Evolutionary conservation across 2,113 vertebrate genomes (phyloP).

Genomic region (Rattus rattus): DNA sequence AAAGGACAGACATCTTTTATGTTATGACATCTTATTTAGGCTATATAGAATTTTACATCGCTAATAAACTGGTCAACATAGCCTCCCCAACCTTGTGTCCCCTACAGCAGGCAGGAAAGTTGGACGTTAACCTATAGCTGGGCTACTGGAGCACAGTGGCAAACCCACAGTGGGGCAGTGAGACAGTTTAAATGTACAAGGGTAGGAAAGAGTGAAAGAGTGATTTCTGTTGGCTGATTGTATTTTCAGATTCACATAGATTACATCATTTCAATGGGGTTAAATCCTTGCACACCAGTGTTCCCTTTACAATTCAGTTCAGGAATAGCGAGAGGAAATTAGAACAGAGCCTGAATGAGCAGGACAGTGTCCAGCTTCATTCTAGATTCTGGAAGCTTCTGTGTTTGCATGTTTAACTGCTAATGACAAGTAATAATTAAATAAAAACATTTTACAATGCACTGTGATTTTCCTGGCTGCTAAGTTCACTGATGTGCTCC

Average conservation of each 20-base stretch:
- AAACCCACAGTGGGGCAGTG: background rate
- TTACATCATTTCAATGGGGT: background rate
- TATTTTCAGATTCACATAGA: background rate
- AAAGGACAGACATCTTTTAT: background rate
- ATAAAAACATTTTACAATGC: background rate
- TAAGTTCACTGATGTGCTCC: background rate
- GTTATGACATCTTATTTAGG: background rate
- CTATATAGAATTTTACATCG: background rate
- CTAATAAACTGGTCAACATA: background rate
- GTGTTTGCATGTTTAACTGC: background rate
- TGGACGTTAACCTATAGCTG: background rate
- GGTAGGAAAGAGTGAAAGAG: background rate
- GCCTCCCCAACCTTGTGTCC: background rate
- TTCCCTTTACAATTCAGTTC: background rate
- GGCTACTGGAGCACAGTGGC: rapidly evolving
- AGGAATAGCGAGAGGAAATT: background rate
- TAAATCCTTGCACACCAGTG: background rate
- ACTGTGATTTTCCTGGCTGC: background rate
- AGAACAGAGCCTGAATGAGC: background rate
- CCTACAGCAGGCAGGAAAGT: background rate
- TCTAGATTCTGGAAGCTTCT: background rate
- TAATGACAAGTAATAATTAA: background rate
- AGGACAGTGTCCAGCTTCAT: rapidly evolving
- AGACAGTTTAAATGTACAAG: background rate
- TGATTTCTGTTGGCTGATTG: background rate